These are phyloP conservation scores for Whitmania pigra DNA, from an alignment of 1,140 invertebrate species.

Conservation along the genomic window DNA sequence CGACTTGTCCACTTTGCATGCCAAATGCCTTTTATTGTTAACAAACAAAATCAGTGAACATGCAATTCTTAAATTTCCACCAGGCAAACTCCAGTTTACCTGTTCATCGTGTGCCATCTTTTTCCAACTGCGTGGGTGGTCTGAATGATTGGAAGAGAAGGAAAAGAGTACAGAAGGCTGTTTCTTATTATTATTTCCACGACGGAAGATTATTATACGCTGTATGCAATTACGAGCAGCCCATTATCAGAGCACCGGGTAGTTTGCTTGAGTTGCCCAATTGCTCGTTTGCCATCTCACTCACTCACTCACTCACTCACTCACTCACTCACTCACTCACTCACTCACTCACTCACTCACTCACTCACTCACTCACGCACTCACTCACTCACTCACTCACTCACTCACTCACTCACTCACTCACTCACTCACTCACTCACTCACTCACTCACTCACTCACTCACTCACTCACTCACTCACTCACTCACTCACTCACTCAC, in stretches of 20 bases:
- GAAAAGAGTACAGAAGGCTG: background rate
- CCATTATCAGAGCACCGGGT: background rate
- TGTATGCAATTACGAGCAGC: background rate
- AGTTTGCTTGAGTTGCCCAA: background rate
- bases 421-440: no score
- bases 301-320: constrained; percentile 18
- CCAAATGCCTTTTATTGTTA: no score
- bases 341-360: constrained; percentile 22
- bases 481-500: constrained; percentile 18
- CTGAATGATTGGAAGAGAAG: background rate
- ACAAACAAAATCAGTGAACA: no score
- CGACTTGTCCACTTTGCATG: no score
- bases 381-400: constrained; percentile 24
- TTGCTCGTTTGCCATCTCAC: background rate
- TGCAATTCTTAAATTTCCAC: no score
- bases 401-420: constrained; percentile 19
- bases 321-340: constrained; percentile 22
- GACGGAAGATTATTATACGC: background rate
- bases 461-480: constrained; percentile 21
- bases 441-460: constrained; percentile 22
- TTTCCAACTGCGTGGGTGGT: background rate
- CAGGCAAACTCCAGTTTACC: no score
- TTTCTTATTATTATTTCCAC: background rate
- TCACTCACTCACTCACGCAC: constrained; percentile 23
- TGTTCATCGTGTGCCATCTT: background rate